Evolutionary conservation across 2,797 vertebrate genomes (phyloP).

Genomic region (Mionectes olivaceus): DNA sequence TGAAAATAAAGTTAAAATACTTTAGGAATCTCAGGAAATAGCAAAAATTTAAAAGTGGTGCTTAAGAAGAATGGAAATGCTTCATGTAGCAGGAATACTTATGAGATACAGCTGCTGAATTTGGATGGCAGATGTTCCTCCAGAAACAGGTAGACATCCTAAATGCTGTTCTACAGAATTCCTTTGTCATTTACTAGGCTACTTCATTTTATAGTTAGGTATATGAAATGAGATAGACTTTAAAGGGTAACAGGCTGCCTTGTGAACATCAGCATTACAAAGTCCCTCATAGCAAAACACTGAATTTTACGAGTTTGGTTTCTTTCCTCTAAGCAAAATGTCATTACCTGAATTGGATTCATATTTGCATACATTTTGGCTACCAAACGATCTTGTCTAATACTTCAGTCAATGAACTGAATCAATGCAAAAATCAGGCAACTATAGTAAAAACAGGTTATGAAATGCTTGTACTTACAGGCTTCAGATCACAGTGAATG

Average conservation of each 20-base stretch:
- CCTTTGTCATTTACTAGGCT: neutral
- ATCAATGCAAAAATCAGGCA: neutral
- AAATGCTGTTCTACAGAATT: neutral
- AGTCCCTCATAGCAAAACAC: neutral
- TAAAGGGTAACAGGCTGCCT: neutral
- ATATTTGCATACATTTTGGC: neutral
- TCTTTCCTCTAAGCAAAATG: neutral
- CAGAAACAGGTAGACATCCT: neutral
- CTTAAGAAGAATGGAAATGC: neutral
- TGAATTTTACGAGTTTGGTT: neutral
- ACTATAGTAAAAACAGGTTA: neutral
- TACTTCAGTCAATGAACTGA: neutral
- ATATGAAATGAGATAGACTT: neutral
- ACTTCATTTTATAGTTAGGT: neutral
- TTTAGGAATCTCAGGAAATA: neutral
- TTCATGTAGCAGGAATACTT: neutral
- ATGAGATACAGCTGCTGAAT: neutral
- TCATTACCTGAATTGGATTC: neutral
- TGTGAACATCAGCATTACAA: neutral
- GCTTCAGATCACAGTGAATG: constrained; percentile 96
- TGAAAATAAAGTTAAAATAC: neutral
- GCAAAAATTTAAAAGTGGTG: neutral
- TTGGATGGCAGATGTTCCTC: neutral
- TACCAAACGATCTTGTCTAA: neutral
- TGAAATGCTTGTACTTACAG: constrained; percentile 79